Evolutionary conservation across 1,140 invertebrate species (phyloP), one percentile per base, ranked within the genome.

Genomic region (Caerostris extrusa): DNA sequence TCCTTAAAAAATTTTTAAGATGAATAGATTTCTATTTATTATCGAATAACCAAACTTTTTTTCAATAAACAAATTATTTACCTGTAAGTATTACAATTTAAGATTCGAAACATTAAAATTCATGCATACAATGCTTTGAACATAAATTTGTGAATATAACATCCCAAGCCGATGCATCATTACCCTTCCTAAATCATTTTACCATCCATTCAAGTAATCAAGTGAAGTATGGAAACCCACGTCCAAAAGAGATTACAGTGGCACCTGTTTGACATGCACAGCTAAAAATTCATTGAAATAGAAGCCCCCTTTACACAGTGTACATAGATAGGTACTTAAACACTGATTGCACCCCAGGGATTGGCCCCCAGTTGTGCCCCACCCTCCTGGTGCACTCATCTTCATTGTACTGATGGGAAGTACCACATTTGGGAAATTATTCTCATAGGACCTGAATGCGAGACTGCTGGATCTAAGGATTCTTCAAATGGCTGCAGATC

Each of bases 191-290:
- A n/a, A 67, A 67, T 67, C 7, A 67, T 67, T 67, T 67, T 67
- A 14, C n/a, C 34, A 34, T 34, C 34, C 2, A 34, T 77, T 10
- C 71, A 34, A 77, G 71, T 77, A 53, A 77, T 77, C 71, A 77
- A 77, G 71, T 53, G 71, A 77, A 77, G 71, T 77, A 53, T 77
- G 34, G 34, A 77, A 77, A 10, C 8, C 71, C 71, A 77, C 71
- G 71, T 77, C 34, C 34, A 12, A 77, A 77, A 77, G 71, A 19
- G 71, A 77, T 77, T 77, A 85, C 82, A 85, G 82, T n/a, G 55
- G 82, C 82, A 85, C 82, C 82, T 85, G 82, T 85, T 85, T 85
- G 55, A 56, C 82, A 85, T 85, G 82, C 82, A 85, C 50, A 34
- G 57, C 57, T 85, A 85, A 85, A 85, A 85, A 85, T 85, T 85